phyloP scores from a whole-genome alignment of 2,888 invertebrate species.

The Drosophila subsilvestris region DNA sequence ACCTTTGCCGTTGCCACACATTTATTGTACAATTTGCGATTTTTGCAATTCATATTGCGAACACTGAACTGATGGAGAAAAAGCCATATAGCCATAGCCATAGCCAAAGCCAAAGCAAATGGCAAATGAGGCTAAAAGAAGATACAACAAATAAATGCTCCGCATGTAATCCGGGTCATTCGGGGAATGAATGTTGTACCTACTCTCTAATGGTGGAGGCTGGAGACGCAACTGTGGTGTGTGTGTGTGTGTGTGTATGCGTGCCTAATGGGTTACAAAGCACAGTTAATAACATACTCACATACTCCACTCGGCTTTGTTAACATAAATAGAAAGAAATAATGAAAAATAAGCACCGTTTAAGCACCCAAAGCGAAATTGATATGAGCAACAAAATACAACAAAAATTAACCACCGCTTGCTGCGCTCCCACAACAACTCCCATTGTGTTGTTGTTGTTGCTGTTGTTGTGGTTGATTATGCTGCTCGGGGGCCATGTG shows the following conservation, averaged over 20 bases:
- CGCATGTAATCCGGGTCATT: constrained; percentile 34
- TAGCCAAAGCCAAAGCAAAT: constrained; percentile 3
- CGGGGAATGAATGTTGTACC: too few species aligned
- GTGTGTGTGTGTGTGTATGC: constrained; percentile 2
- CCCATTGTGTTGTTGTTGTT: constrained; percentile 1
- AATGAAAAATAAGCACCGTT: constrained; percentile 58
- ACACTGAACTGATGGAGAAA: neutral
- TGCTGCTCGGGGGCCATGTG: constrained; percentile 19
- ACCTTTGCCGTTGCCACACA: constrained; percentile 38
- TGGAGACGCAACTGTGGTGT: constrained; percentile 1
- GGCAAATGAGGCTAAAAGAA: neutral
- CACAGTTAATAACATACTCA: constrained; percentile 25
- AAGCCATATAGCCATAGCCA: too few species aligned
- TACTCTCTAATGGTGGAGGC: neutral
- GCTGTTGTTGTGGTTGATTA: constrained; percentile 1
- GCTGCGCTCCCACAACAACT: constrained; percentile 31
- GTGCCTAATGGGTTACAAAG: neutral
- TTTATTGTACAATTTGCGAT: constrained; percentile 20
- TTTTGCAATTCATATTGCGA: constrained; percentile 30
- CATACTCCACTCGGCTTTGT: constrained; percentile 5
- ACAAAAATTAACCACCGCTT: neutral
- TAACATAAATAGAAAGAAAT: neutral
- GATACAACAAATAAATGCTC: constrained; percentile 7
- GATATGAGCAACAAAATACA: constrained; percentile 12
- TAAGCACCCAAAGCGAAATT: constrained; percentile 47